Evolutionary conservation across 1,140 invertebrate genomes (phyloP), one percentile per base, ranked within the genome.

Genomic region (Hypsibius dujardini): DNA sequence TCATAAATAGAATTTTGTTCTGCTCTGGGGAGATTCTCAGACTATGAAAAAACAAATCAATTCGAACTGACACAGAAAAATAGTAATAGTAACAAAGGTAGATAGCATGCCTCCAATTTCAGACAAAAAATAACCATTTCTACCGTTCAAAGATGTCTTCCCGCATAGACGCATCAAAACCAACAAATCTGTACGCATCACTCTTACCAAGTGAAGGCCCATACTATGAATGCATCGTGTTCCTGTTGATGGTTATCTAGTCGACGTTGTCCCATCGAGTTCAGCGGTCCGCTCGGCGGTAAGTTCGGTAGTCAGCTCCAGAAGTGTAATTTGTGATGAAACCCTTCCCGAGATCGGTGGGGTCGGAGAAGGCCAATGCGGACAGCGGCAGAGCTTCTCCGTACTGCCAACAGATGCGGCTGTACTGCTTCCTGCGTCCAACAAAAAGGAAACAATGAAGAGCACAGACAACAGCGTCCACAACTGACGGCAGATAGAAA

Each of bases 361-460:
- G 7, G 7, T 7, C 50, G n/a, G 50, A 56, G n/a, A 56, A 56
- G n/a, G 50, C 50, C 7, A 56, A 7, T n/a, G 7, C 50, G n/a
- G 7, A 7, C 7, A 56, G 50, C 50, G n/a, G 50, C 7, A 56
- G 50, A 56, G n/a, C 7, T n/a, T 56, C 7, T n/a, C 50, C 50
- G 50, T 56, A 56, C 50, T 56, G 50, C 50, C 50, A n/a, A n/a
- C 50, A 56, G 7, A 56, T 56, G n/a, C 50, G 50, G n/a, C 7
- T 56, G n/a, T 56, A 56, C 50, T 56, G 50, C 50, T 56, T 56
- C 50, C 50, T 56, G 50, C 7, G n/a, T 7, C 50, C 50, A 56
- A n/a, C n/a, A n/a, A n/a, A n/a, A n/a, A n/a, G n/a, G n/a, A n/a
- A n/a, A n/a, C n/a, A n/a, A n/a, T n/a, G n/a, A n/a, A n/a, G n/a